Evolutionary conservation across 2,113 vertebrate genomes (phyloP).

Genomic region (Epinephelus moara): DNA sequence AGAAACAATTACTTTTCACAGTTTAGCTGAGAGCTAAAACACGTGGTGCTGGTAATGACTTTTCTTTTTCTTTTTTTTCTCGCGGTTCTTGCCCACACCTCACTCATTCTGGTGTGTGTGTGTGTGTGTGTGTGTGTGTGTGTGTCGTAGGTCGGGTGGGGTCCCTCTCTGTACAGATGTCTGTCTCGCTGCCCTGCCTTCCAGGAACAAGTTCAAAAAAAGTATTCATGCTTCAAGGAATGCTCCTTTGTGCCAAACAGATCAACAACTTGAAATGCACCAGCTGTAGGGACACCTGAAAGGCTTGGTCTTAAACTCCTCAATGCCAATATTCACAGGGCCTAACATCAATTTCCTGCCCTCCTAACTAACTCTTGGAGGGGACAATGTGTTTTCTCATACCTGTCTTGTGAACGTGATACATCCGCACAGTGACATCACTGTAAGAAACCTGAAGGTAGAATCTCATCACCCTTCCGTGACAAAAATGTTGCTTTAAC

Average conservation of each 20-base stretch:
- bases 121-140: conserved; percentile 31
- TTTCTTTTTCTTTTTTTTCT: conserved; percentile 6
- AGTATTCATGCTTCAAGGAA: conserved; percentile 59
- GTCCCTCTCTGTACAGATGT: conserved; percentile 44
- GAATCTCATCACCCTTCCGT: conserved; percentile 74
- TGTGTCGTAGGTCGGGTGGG: conserved; percentile 32
- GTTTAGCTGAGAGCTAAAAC: conserved; percentile 50
- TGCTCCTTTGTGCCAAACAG: conserved; percentile 41
- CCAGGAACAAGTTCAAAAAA: conserved; percentile 60
- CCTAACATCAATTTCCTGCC: conserved; percentile 58
- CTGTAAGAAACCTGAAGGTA: conserved; percentile 63
- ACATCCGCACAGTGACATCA: conserved; percentile 57
- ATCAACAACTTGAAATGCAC: conserved; percentile 50
- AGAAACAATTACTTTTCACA: conserved; percentile 75
- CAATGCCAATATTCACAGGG: conserved; percentile 62
- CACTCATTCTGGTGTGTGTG: conserved; percentile 23
- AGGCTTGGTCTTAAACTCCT: conserved; percentile 40
- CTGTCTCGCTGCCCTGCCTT: conserved; percentile 49
- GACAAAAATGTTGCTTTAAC: conserved; percentile 77
- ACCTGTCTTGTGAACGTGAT: conserved; percentile 26
- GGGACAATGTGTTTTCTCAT: conserved; percentile 64
- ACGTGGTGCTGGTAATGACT: conserved; percentile 30
- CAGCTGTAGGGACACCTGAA: conserved; percentile 49
- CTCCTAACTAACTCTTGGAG: conserved; percentile 3
- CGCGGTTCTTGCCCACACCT: conserved; percentile 49